These are phyloP conservation scores for Calameuta filiformis DNA, from an alignment of 2,888 invertebrate genomes.

Conservation along the genomic window DNA sequence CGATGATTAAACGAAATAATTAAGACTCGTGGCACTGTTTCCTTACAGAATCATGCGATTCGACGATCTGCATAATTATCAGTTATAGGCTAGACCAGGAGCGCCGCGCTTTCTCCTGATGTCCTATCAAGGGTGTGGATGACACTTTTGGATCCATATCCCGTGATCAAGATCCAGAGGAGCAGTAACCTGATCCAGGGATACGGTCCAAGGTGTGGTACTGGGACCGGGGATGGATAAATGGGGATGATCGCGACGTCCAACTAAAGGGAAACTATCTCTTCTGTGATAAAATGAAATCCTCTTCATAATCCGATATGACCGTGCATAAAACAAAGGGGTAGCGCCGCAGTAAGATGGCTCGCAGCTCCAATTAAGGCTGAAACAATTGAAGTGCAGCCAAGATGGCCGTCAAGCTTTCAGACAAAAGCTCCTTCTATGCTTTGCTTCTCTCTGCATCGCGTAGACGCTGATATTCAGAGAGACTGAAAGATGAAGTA, in stretches of 20 bases:
- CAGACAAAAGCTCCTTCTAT: slow-evolving; percentile 36
- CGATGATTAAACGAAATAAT: slow-evolving; percentile 18
- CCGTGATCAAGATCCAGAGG: too few relatives aligned
- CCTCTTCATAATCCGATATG: slow-evolving; percentile 26
- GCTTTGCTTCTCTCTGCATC: slow-evolving; percentile 25
- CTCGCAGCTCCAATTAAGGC: slow-evolving; percentile 46
- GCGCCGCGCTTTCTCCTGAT: background rate
- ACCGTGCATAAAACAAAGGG: slow-evolving; percentile 28
- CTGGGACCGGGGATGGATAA: too few relatives aligned
- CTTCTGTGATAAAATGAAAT: slow-evolving; percentile 21
- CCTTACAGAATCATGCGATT: slow-evolving; percentile 12
- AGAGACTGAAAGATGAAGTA: slow-evolving; percentile 9
- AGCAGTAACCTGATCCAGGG: too few relatives aligned
- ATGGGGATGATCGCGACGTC: background rate
- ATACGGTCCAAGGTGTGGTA: too few relatives aligned
- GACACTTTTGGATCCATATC: too few relatives aligned
- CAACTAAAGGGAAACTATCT: slow-evolving; percentile 2
- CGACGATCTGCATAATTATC: slow-evolving; percentile 20
- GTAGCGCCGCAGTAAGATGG: slow-evolving; percentile 26
- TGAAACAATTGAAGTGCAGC: slow-evolving; percentile 51
- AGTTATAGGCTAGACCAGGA: background rate
- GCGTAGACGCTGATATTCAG: slow-evolving; percentile 19
- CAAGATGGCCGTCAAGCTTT: slow-evolving; percentile 40
- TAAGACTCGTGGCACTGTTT: background rate
- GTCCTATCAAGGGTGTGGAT: background rate